A percentile compares a stretch with the other conserved stretches of the same genome.
Conservation (phyloP, 2,113 vertebrate genomes). For the Aptenodytes patagonicus region DNA sequence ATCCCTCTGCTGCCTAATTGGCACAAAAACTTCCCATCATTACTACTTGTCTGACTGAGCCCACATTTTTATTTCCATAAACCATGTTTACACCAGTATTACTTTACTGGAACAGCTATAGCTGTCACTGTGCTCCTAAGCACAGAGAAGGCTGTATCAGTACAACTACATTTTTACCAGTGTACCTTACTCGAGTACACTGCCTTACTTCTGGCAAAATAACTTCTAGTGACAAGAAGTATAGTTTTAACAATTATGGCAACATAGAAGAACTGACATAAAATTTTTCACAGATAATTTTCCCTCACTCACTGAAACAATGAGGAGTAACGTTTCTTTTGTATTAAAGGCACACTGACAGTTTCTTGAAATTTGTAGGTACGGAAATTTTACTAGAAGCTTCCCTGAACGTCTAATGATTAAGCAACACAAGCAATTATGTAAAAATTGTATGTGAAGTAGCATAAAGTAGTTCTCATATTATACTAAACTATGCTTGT, state of each 20-base stretch:
- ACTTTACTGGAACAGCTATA: neutral
- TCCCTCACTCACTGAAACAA: neutral
- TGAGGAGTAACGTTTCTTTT: neutral
- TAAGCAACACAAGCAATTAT: neutral
- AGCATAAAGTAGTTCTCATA: too few species aligned
- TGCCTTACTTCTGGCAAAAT: neutral
- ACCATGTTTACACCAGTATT: neutral
- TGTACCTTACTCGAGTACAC: neutral
- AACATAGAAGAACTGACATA: neutral
- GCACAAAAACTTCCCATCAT: neutral
- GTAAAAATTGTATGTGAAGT: neutral
- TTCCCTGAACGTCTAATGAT: neutral
- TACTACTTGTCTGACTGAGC: neutral
- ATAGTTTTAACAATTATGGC: neutral
- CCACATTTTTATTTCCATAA: neutral
- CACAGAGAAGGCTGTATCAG: neutral
- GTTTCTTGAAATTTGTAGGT: neutral
- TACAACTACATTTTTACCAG: neutral
- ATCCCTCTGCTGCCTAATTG: neutral
- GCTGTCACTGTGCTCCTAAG: neutral
- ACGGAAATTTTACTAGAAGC: neutral
- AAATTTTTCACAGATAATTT: neutral
- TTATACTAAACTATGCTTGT: neutral
- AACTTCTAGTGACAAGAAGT: neutral
- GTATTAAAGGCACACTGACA: neutral